Base-by-base conservation (phyloP, 2,113 vertebrate genomes). In the Amblyopsis rosae region DNA sequence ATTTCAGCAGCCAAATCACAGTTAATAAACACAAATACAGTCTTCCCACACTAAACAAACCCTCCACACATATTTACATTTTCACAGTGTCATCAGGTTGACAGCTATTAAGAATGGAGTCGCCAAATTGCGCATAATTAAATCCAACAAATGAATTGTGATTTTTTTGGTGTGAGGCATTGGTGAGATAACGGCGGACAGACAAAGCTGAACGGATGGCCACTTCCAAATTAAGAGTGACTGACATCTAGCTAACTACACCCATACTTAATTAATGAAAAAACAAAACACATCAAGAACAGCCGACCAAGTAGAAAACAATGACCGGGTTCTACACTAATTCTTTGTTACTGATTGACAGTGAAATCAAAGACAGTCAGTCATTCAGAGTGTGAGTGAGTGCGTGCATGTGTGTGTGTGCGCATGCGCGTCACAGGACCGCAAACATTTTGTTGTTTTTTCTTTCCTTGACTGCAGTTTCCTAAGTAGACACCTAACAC, bases 71-170 rank as follows among this genome's bases (percentile, higher is more conserved):
- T 53, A 64, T 85, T 59, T 56, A 51, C 49, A 41, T 26, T 62
- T 65, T 65, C 65, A 48, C 19, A 11, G 1, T 16, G 50, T 64
- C 75, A 77, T 86, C 76, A 83, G 70, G 62, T 68, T 79, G 81
- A 86, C 79, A 80, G 84, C 75, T 75, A 51, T 76, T 80, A 17
- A 75, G 71, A 68, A 72, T 60, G 48, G 57, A 84, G 69, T 63
- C 81, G 62, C 73, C 74, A 84, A 86, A 87, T 87, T 82, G 86
- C 60, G 81, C 80, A 59, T 77, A 78, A 63, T 90, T 89, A 84
- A 88, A 80, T 83, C 78, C 76, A 78, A 87, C 88, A 87, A 86
- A 88, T 91, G 79, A 87, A 87, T 88, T 82, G 72, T 86, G 85
- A 89, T 87, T 89, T 91, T 91, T 26, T 86, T 63, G 46, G 59